Evolutionary conservation across 2,113 vertebrate species (phyloP), one percentile per base, ranked within the genome.

Genomic region (Orycteropus afer): DNA sequence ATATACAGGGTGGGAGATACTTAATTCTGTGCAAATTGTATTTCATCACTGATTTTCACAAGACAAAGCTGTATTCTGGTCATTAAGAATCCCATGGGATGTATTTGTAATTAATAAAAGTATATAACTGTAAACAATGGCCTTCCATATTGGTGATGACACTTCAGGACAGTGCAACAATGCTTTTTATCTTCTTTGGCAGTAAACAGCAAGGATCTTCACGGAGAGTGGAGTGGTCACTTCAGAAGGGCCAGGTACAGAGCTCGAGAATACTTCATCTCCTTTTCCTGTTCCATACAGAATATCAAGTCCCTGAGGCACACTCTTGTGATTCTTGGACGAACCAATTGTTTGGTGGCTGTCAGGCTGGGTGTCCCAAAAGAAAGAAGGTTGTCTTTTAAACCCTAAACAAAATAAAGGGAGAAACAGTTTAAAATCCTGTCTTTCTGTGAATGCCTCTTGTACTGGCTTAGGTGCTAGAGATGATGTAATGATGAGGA

Each of bases 211-310:
- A 97, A 94, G 65, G 91, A 27, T 94, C 94, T 95, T 97, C 97
- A 95, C 49, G 89, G 73, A 93, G 93, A 95, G 85, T 71, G 45
- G 81, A 65, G 86, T 90, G 32, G 82, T 96, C 97, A 99, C 98
- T 99, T 99, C 85, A 99, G 98, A 98, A 99, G 99, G 55, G 99
- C 98, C 95, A 95, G 98, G 98, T 99, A 99, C n/a, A 99, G 98
- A 53, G 97, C 91, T n/a, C 99, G 98, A 37, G 99, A 99, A 96
- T 98, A 99, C 59, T 98, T 98, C 85, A 99, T 98, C 42, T 98
- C 98, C 84, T 92, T 98, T 69, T 99, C 99, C 96, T 99, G 99
- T 96, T 99, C 99, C 99, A 99, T 99, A 96, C 99, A 99, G 98
- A 99, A 98, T 96, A 99, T 97, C 97, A 99, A 98, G 97, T 99